These are phyloP conservation scores for Iguana delicatissima DNA, from an alignment of 2,797 vertebrate genomes.

Conservation along the genomic window DNA sequence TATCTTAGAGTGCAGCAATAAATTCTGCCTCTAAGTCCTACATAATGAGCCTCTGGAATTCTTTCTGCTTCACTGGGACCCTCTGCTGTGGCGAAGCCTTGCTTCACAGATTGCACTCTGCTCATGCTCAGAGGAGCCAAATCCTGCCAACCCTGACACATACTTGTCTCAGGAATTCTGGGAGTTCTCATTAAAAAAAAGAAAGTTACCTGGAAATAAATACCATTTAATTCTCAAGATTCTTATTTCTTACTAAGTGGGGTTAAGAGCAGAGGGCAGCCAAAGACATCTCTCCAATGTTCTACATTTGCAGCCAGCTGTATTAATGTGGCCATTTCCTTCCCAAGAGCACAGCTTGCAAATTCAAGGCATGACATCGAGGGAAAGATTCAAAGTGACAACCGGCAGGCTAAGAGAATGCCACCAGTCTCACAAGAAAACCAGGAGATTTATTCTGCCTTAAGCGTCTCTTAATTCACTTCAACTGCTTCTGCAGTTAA, in stretches of 20 bases:
- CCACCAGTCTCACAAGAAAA: background rate
- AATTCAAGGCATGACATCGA: background rate
- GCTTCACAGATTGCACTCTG: no score
- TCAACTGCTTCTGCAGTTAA: rapidly evolving
- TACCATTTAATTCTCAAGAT: background rate
- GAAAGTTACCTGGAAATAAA: background rate
- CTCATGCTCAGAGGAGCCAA: no score
- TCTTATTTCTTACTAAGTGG: background rate
- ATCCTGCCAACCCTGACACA: no score
- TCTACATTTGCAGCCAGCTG: background rate
- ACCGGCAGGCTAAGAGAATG: background rate
- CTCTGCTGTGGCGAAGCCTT: no score
- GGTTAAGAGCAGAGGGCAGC: background rate
- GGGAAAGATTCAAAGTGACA: constrained; percentile 7
- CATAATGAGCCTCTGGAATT: no score
- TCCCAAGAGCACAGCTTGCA: background rate
- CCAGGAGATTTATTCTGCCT: rapidly evolving
- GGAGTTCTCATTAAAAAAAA: background rate
- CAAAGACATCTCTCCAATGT: background rate
- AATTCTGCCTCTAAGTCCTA: no score
- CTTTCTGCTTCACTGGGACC: no score
- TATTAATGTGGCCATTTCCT: no score
- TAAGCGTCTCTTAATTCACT: background rate
- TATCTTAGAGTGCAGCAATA: no score
- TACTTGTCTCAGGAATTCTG: background rate